Percentiles rank a stretch among this genome's conserved stretches.
Evolutionary conservation across 2,797 vertebrate genomes (phyloP).

Genomic region (Todus mexicanus): DNA sequence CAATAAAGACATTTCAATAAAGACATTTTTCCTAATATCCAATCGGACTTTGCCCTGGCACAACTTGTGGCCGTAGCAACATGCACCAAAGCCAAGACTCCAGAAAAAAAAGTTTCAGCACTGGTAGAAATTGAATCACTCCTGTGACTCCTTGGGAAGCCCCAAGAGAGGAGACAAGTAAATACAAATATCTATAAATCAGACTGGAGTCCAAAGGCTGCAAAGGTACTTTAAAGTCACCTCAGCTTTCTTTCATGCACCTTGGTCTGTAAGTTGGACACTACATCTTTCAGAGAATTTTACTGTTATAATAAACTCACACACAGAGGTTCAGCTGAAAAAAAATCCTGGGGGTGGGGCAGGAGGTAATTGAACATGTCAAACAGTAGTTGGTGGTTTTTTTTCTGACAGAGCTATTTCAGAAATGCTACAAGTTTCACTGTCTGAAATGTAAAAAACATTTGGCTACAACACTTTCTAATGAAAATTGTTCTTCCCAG

Average conservation of each 20-base stretch:
- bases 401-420: background rate
- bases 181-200: background rate
- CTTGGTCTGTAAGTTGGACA: background rate
- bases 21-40: no score
- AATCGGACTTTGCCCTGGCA: no score
- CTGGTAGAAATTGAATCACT: background rate
- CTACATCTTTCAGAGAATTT: constrained; percentile 7
- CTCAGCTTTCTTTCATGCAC: background rate
- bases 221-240: background rate
- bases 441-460: background rate
- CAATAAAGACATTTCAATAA: no score
- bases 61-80: no score
- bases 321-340: background rate
- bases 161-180: background rate
- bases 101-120: background rate
- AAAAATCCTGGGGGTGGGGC: background rate
- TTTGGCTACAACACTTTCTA: background rate
- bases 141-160: background rate
- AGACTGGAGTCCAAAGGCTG: background rate
- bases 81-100: background rate
- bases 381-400: background rate
- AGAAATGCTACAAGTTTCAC: background rate
- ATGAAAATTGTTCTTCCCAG: background rate
- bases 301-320: constrained; percentile 10
- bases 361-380: background rate